These are phyloP conservation scores for Ailurus styani DNA, from an alignment of 2,113 vertebrate species.

Conservation along the genomic window DNA sequence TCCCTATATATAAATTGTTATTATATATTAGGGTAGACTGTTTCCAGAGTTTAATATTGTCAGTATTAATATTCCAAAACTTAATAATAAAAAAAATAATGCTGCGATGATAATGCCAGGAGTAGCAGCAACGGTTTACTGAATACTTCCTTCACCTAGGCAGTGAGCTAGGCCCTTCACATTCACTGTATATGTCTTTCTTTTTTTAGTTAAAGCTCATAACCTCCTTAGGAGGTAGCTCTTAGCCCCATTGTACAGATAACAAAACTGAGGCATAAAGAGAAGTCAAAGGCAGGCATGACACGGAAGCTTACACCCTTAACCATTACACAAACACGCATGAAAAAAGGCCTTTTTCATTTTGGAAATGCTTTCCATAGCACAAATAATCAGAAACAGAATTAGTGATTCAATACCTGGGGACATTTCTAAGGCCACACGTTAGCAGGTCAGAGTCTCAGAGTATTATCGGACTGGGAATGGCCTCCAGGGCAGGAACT, in stretches of 20 bases:
- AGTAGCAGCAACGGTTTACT: neutral
- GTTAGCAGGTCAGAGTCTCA: neutral
- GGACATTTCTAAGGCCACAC: neutral
- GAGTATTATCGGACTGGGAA: neutral
- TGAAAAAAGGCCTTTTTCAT: neutral
- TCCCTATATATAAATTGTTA: neutral
- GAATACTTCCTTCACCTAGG: neutral
- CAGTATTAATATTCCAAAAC: neutral
- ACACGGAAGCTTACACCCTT: neutral
- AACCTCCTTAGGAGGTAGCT: neutral
- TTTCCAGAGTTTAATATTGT: neutral
- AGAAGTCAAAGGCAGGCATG: neutral
- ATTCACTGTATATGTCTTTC: neutral
- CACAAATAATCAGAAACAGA: neutral
- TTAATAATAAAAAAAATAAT: neutral
- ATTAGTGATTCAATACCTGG: neutral
- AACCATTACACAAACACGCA: neutral
- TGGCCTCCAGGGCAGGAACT: fast-evolving
- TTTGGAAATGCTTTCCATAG: neutral
- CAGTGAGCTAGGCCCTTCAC: neutral
- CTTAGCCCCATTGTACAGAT: neutral
- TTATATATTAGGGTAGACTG: neutral
- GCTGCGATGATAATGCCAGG: neutral
- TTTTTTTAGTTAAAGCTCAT: neutral
- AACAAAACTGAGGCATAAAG: neutral